phyloP scores from a whole-genome alignment of 1,140 invertebrate genomes.

The Ruditapes philippinarum region DNA sequence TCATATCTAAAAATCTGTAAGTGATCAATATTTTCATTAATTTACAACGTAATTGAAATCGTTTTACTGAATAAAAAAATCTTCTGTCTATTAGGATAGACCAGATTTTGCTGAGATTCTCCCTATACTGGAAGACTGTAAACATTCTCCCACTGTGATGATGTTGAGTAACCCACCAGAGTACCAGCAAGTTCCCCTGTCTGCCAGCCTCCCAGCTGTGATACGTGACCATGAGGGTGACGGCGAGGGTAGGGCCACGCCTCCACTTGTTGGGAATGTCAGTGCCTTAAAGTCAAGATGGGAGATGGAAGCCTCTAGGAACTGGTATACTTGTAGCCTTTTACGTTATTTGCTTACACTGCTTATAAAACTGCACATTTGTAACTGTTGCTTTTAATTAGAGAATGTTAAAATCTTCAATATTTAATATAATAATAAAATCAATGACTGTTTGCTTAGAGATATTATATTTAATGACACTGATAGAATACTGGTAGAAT shows the following conservation, averaged over 20 bases:
- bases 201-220: slow-evolving; percentile 71
- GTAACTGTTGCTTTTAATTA: too few relatives aligned
- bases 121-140: slow-evolving; percentile 84
- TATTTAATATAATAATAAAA: too few relatives aligned
- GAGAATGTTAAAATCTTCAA: too few relatives aligned
- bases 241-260: slow-evolving; percentile 75
- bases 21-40: too few relatives aligned
- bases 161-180: slow-evolving; percentile 78
- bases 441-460: too few relatives aligned
- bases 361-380: too few relatives aligned
- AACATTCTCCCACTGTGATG: slow-evolving; percentile 79
- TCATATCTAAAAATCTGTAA: too few relatives aligned
- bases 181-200: slow-evolving; percentile 50
- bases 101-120: slow-evolving; percentile 87
- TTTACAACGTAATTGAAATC: too few relatives aligned
- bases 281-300: slow-evolving; percentile 84
- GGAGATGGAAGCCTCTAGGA: slow-evolving; percentile 84
- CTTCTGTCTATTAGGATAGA: slow-evolving; percentile 78
- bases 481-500: too few relatives aligned
- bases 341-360: too few relatives aligned
- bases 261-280: slow-evolving; percentile 84
- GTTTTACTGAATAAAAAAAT: too few relatives aligned
- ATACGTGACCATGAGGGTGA: slow-evolving; percentile 78
- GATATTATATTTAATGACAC: too few relatives aligned
- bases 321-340: slow-evolving; percentile 72